Base-by-base conservation (phyloP, 2,888 invertebrate species). In the Pristionchus mayeri region DNA sequence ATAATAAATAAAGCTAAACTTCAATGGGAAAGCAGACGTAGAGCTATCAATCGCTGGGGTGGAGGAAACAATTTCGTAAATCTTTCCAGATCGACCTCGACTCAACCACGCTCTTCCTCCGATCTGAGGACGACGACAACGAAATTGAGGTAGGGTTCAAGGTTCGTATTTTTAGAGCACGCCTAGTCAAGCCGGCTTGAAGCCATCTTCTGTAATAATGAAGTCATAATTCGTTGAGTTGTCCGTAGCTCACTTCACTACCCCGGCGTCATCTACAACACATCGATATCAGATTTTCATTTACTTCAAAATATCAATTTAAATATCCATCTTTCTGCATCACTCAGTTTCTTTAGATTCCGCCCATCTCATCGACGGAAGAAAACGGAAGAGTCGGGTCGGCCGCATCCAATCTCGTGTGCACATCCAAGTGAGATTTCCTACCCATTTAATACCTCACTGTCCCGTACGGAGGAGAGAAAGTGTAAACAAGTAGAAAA, bases 31-130 rank as follows among this genome's bases (percentile, higher is more conserved):
- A n/a, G n/a, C n/a, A n/a, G n/a, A n/a, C n/a, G n/a, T 44, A 9
- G 44, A 44, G 44, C 44, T 9, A 44, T 44, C 44, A 44, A 9
- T 13, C n/a, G n/a, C n/a, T n/a, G n/a, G n/a, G n/a, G n/a, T n/a
- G n/a, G n/a, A n/a, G 13, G 6, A 44, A 6, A 44, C 13, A 44
- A 57, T 24, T 44, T 44, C 13, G 6, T 9, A 44, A 6, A 44
- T 57, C 54, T 21, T n/a, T n/a, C n/a, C 63, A 80, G 80, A 80
- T 80, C 57, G 80, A 80, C 21, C 37, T 57, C 57, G 34, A 34
- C 37, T 57, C 80, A 18, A 57, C 80, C 16, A 57, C 57, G 3
- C 80, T 80, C 40, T 21, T 34, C 4, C 80, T 80, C 2, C 27
- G 16, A 2, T 54, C 40, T 0, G 80, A 80, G 18, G 80, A 80